Percentiles rank a stretch among this genome's conserved stretches.
These are phyloP conservation scores for Ariolimax columbianus DNA, from an alignment of 2,888 invertebrate genomes.

Conservation along the genomic window DNA sequence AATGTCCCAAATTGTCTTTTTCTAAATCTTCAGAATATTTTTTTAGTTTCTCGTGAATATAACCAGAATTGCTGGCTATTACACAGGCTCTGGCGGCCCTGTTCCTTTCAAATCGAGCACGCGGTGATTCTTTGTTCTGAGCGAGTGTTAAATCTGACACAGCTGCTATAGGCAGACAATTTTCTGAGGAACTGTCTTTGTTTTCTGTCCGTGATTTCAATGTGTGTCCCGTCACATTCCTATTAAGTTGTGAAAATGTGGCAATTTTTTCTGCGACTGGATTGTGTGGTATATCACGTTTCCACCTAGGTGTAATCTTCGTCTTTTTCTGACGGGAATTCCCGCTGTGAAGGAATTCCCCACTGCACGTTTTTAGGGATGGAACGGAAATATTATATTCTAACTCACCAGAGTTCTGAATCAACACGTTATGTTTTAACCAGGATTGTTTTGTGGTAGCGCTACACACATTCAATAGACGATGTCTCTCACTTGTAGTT, in stretches of 20 bases:
- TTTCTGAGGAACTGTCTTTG: not conserved
- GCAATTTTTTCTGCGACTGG: slow-evolving; percentile 19
- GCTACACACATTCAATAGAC: not conserved
- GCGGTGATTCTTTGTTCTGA: slow-evolving; percentile 38
- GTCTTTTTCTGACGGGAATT: not conserved
- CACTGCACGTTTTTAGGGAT: not conserved
- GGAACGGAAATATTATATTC: not conserved
- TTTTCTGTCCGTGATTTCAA: not conserved
- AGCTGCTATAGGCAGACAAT: not conserved
- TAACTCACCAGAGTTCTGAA: not conserved
- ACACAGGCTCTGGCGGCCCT: slow-evolving; percentile 37
- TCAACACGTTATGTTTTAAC: not conserved
- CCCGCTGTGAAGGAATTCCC: not conserved
- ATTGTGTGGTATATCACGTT: slow-evolving; percentile 43
- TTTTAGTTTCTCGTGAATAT: not conserved
- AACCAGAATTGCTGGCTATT: not conserved
- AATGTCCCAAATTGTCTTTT: not conserved
- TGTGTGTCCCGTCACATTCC: not conserved
- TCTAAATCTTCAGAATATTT: not conserved
- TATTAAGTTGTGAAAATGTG: slow-evolving; percentile 4
- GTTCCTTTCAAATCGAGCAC: slow-evolving; percentile 44
- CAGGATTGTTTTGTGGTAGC: not conserved
- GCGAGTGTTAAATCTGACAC: not conserved
- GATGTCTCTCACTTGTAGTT: not conserved
- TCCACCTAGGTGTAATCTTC: slow-evolving; percentile 35